phyloP scores from a whole-genome alignment of 1,140 invertebrate genomes.

The Panagrolaimus sp. region DNA sequence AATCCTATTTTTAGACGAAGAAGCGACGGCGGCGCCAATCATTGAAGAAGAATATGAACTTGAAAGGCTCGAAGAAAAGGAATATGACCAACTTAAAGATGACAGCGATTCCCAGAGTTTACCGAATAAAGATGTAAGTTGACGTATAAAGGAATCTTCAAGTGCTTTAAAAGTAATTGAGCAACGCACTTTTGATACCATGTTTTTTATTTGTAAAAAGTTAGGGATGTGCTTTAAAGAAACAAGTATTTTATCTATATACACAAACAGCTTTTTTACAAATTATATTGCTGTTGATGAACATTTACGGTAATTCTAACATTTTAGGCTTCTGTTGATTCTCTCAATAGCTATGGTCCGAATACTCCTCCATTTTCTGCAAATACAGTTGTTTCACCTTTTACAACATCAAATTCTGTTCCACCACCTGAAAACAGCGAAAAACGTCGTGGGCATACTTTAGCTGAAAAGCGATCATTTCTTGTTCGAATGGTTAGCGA shows the following conservation, averaged over 20 bases:
- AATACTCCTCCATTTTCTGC: neutral
- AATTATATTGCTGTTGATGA: no score
- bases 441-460: slow-evolving; percentile 30
- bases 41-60: slow-evolving; percentile 50
- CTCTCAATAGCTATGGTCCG: neutral
- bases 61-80: slow-evolving; percentile 48
- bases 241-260: no score
- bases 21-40: slow-evolving; percentile 42
- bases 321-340: slow-evolving; percentile 17
- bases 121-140: neutral
- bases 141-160: neutral
- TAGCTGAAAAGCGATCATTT: slow-evolving; percentile 53
- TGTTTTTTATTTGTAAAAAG: no score
- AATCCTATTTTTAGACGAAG: slow-evolving; percentile 5
- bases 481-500: slow-evolving; percentile 57
- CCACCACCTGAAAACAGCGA: slow-evolving; percentile 11
- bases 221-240: no score
- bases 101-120: neutral
- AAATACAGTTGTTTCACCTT: neutral
- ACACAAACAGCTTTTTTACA: no score
- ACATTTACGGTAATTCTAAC: no score
- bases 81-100: slow-evolving; percentile 45
- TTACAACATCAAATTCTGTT: neutral
- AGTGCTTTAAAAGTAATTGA: no score
- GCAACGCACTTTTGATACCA: no score